Conservation (phyloP, 1,140 invertebrate genomes). For the Listronotus oregonensis region DNA sequence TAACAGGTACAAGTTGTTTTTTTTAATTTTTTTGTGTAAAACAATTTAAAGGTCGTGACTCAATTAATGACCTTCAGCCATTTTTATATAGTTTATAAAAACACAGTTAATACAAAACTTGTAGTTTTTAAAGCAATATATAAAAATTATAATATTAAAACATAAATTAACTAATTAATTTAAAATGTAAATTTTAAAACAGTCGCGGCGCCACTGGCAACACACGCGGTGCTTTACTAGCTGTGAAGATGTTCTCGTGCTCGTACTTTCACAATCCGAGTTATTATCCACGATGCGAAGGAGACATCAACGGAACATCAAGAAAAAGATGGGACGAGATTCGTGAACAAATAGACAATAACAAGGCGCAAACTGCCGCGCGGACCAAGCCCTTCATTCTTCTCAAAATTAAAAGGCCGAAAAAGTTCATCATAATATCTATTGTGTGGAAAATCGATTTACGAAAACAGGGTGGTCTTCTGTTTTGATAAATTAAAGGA, state of each 20-base stretch:
- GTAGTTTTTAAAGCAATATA: no score
- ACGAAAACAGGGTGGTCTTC: constrained; percentile 4
- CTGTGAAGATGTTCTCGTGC: constrained; percentile 18
- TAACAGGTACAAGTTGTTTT: no score
- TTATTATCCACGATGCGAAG: constrained; percentile 13
- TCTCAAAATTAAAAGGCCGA: constrained; percentile 22
- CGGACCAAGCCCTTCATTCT: constrained; percentile 21
- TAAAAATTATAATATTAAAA: no score
- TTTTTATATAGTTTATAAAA: no score
- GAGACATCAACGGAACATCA: constrained; percentile 10
- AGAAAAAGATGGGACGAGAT: constrained; percentile 12
- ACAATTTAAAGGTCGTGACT: no score
- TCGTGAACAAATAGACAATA: constrained; percentile 25
- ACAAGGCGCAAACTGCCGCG: constrained; percentile 20
- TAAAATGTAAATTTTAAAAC: no score
- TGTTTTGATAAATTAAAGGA: constrained; percentile 9
- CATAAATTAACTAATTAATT: no score
- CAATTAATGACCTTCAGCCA: no score
- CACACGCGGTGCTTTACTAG: constrained; percentile 12
- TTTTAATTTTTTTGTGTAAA: no score
- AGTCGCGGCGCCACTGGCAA: constrained; percentile 10
- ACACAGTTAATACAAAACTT: no score
- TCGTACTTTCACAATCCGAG: constrained; percentile 23
- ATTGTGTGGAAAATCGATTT: constrained; percentile 15
- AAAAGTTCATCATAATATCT: constrained; percentile 21